Conservation (phyloP, 2,888 invertebrate genomes). For the Drosophila histrio region DNA sequence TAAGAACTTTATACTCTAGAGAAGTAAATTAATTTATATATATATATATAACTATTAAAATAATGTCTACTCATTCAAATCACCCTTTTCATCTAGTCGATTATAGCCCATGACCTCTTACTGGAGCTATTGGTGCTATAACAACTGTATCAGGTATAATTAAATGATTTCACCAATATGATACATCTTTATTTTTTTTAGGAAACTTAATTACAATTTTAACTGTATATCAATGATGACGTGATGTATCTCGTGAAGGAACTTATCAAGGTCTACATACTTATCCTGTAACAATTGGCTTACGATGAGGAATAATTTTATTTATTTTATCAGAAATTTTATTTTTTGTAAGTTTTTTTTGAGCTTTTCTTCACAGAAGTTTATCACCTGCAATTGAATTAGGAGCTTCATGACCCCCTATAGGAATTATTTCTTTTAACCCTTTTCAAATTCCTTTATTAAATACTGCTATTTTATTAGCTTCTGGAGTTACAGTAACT, state of each 20-base stretch:
- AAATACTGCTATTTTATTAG: slow-evolving; percentile 90
- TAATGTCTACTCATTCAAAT: slow-evolving; percentile 85
- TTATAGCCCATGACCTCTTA: slow-evolving; percentile 88
- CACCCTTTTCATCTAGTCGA: slow-evolving; percentile 88
- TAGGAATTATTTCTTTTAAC: slow-evolving; percentile 87
- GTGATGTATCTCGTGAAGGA: slow-evolving; percentile 88
- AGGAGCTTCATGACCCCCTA: slow-evolving; percentile 88
- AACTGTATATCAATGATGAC: slow-evolving; percentile 88
- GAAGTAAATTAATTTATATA: slow-evolving; percentile 87
- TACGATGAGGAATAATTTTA: slow-evolving; percentile 89
- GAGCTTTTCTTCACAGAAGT: slow-evolving; percentile 82
- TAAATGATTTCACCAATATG: slow-evolving; percentile 87
- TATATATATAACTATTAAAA: too few relatives aligned
- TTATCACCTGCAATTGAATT: slow-evolving; percentile 85
- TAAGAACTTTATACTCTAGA: slow-evolving; percentile 88
- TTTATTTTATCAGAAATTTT: slow-evolving; percentile 90
- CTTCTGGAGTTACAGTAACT: slow-evolving; percentile 89
- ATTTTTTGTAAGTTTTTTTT: slow-evolving; percentile 87
- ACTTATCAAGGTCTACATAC: slow-evolving; percentile 88
- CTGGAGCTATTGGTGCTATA: slow-evolving; percentile 86
- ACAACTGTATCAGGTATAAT: slow-evolving; percentile 86
- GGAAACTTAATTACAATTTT: slow-evolving; percentile 78
- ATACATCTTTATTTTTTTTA: slow-evolving; percentile 85
- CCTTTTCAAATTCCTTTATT: slow-evolving; percentile 89
- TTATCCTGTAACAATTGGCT: slow-evolving; percentile 85